Evolutionary conservation across 2,797 vertebrate species (phyloP).

Genomic region (Paratrypauchen microcephalus): DNA sequence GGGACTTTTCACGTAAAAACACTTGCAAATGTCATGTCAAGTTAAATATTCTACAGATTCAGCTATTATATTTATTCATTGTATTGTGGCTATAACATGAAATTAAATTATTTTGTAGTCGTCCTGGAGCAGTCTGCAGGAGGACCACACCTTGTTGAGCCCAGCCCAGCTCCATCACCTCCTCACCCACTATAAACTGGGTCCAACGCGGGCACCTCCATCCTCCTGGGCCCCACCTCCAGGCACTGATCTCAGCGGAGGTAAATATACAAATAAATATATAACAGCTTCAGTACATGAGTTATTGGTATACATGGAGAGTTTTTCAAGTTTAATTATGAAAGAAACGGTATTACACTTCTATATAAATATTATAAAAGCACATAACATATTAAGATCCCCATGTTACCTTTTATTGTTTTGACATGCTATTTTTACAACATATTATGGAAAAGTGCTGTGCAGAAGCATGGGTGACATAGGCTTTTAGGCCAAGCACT

Average conservation of each 20-base stretch:
- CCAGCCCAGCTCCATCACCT: conserved; percentile 89
- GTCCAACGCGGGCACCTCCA: conserved; percentile 83
- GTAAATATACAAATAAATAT: conserved; percentile 49
- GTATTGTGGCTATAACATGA: background rate
- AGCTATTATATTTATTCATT: background rate
- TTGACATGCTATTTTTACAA: too few relatives aligned
- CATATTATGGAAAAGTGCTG: too few relatives aligned
- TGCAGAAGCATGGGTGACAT: too few relatives aligned
- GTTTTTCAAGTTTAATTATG: too few relatives aligned
- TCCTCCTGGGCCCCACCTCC: conserved; percentile 82
- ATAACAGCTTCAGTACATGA: too few relatives aligned
- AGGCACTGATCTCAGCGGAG: conserved; percentile 79
- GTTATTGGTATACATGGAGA: too few relatives aligned
- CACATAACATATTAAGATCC: too few relatives aligned
- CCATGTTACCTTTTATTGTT: too few relatives aligned
- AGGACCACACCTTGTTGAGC: conserved; percentile 83
- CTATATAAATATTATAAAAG: too few relatives aligned
- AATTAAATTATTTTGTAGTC: conserved; percentile 62
- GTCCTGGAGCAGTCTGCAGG: conserved; percentile 84
- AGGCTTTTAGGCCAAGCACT: too few relatives aligned
- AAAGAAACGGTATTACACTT: too few relatives aligned
- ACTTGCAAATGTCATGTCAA: background rate
- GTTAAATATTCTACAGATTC: background rate
- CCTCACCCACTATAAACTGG: conserved; percentile 90
- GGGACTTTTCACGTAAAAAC: too few relatives aligned